These are phyloP conservation scores for Sinocyclocheilus rhinocerous DNA, from an alignment of 2,113 vertebrate genomes.

Conservation along the genomic window DNA sequence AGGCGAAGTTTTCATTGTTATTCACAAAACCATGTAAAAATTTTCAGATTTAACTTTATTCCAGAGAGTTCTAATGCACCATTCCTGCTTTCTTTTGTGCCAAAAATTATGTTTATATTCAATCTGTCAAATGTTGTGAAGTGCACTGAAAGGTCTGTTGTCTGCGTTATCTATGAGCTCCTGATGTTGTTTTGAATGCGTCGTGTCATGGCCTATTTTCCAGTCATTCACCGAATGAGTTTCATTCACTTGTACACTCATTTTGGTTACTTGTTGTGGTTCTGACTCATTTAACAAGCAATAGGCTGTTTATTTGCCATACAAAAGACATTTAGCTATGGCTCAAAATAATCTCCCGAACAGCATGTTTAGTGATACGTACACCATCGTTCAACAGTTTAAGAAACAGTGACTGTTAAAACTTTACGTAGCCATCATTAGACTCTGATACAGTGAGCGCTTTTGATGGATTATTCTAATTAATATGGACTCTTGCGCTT, in stretches of 20 bases:
- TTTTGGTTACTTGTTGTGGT: slow-evolving; percentile 32
- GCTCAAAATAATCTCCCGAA: slow-evolving; percentile 44
- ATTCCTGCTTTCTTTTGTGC: neutral
- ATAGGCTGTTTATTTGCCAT: slow-evolving; percentile 50
- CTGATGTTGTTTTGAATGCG: slow-evolving; percentile 1
- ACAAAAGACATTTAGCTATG: slow-evolving; percentile 50
- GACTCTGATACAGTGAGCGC: slow-evolving; percentile 47
- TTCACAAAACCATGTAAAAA: slow-evolving; percentile 26
- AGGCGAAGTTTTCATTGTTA: slow-evolving; percentile 36
- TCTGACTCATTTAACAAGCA: slow-evolving; percentile 57
- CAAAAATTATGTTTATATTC: slow-evolving; percentile 17
- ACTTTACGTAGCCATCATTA: slow-evolving; percentile 55
- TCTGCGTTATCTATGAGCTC: slow-evolving; percentile 24
- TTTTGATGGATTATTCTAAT: slow-evolving; percentile 63
- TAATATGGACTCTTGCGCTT: slow-evolving; percentile 50
- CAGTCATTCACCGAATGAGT: slow-evolving; percentile 39
- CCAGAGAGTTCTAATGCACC: slow-evolving; percentile 11
- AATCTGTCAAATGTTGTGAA: slow-evolving; percentile 30
- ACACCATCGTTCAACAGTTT: slow-evolving; percentile 41
- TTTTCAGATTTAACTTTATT: neutral
- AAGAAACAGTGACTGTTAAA: slow-evolving; percentile 54
- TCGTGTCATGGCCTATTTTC: slow-evolving; percentile 45
- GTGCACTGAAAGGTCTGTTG: slow-evolving; percentile 30
- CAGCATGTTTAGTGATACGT: slow-evolving; percentile 38
- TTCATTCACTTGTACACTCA: slow-evolving; percentile 25